Base-by-base conservation (phyloP, 2,888 invertebrate species). In the Epinotia demarniana region DNA sequence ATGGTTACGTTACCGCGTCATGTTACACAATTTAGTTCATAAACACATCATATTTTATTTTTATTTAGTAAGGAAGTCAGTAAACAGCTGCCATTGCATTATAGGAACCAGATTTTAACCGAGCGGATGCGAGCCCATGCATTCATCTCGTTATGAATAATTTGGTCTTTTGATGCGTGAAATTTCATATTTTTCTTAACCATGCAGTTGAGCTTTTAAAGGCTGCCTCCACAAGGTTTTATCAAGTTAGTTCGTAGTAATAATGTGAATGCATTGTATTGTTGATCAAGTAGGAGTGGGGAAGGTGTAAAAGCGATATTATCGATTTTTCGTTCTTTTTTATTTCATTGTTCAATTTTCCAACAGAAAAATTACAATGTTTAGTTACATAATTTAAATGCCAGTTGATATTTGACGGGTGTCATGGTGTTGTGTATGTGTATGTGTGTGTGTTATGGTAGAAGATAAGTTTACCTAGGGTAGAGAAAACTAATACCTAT, bases 81-180 rank as follows among this genome's bases (percentile, higher is more conserved):
- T 61, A 60, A 60, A 58, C 73, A 73, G 55, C 61, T 62, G 73
- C 68, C 73, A 46, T 61, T 73, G 23, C 58, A 53, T 53, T 60
- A 73, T 73, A 67, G 53, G 67, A 73, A 73, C 73, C 73, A 73
- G 73, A 73, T 73, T 73, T 58, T 6, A 53, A 46, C 9, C 61
- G 57, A 55, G 55, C 55, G 55, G 6, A 18, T 53, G 53, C 53
- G n/a, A 23, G 9, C 58, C 19, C 27, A 33, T 66, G 57, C 67
- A 67, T 57, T 67, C n/a, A 39, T 39, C 55, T 67, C n/a, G 33
- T 67, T 67, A 67, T 67, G 66, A 55, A 67, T 67, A 33, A 67
- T 67, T 67, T 55, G 27, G 33, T n/a, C 33, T 67, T 67, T 67
- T 27, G 53, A 53, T 5, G 23, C 66, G 66, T 67, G 53, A 67